Evolutionary conservation across 2,888 invertebrate species (phyloP).

Genomic region (Lycophotia porphyrea): DNA sequence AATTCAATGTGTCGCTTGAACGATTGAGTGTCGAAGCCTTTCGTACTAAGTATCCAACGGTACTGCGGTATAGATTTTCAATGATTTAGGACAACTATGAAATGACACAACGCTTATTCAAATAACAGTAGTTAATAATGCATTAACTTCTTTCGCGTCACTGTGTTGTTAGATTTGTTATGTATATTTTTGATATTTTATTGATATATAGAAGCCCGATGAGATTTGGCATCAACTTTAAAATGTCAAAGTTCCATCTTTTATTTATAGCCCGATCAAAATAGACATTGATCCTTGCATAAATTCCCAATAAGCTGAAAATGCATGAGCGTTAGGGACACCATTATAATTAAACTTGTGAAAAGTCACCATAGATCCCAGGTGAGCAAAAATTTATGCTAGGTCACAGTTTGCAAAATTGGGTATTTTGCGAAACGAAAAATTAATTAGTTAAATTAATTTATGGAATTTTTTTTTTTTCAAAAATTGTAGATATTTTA

Average conservation of each 20-base stretch:
- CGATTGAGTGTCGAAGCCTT: constrained; percentile 36
- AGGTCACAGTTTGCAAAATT: too few species aligned
- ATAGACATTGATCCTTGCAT: too few species aligned
- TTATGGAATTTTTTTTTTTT: too few species aligned
- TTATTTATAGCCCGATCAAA: too few species aligned
- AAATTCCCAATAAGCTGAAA: too few species aligned
- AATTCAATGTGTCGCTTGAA: constrained; percentile 55
- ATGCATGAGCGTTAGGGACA: too few species aligned
- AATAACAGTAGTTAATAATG: constrained; percentile 33
- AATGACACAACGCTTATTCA: constrained; percentile 30
- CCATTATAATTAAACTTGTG: too few species aligned
- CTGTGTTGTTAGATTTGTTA: constrained; percentile 18
- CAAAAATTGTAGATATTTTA: too few species aligned
- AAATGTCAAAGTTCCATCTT: neutral
- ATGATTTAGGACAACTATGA: constrained; percentile 45
- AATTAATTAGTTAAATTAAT: too few species aligned
- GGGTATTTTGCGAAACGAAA: too few species aligned
- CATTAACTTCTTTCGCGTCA: constrained; percentile 6
- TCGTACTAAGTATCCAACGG: constrained; percentile 50
- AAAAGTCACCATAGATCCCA: too few species aligned
- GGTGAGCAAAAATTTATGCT: too few species aligned
- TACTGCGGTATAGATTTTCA: constrained; percentile 37
- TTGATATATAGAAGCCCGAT: neutral
- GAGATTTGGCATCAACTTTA: neutral
- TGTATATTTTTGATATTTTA: neutral